These are phyloP conservation scores for Phallusia fumigata DNA, from an alignment of 23 tunicate genomes.

Conservation along the genomic window DNA sequence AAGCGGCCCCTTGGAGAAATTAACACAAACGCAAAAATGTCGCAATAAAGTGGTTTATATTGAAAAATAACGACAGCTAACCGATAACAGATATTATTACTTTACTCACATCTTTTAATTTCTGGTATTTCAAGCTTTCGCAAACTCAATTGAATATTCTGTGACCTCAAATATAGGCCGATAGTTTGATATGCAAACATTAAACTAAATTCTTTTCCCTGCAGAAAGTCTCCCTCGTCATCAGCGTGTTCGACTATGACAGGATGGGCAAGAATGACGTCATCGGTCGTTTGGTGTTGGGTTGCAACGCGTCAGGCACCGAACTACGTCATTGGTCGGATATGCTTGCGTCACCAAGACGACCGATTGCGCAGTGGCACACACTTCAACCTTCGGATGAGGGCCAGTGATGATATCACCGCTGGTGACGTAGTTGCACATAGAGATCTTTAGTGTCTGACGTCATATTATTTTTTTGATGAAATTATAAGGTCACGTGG, in stretches of 20 bases:
- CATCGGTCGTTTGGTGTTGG: conserved; percentile 83
- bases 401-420: conserved; percentile 11
- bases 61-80: too few relatives aligned
- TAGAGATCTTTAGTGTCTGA: neutral
- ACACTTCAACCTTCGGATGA: conserved; percentile 83
- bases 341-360: conserved; percentile 98
- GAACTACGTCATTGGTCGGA: conserved; percentile 99
- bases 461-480: too few relatives aligned
- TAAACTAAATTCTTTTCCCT: neutral
- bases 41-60: too few relatives aligned
- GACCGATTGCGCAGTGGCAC: conserved; percentile 99
- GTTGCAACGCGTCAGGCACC: conserved; percentile 94
- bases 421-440: neutral
- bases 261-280: conserved; percentile 99
- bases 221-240: conserved; percentile 91
- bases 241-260: conserved; percentile 98
- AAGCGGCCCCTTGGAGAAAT: too few relatives aligned
- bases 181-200: too few relatives aligned
- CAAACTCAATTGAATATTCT: too few relatives aligned
- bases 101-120: too few relatives aligned
- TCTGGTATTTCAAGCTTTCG: too few relatives aligned
- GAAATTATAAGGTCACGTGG: too few relatives aligned
- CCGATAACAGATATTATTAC: too few relatives aligned
- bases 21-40: too few relatives aligned
- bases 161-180: too few relatives aligned